Percentiles rank a stretch among this genome's conserved stretches.
phyloP scores from a whole-genome alignment of 2,888 invertebrate species.

The Brenthis daphne region DNA sequence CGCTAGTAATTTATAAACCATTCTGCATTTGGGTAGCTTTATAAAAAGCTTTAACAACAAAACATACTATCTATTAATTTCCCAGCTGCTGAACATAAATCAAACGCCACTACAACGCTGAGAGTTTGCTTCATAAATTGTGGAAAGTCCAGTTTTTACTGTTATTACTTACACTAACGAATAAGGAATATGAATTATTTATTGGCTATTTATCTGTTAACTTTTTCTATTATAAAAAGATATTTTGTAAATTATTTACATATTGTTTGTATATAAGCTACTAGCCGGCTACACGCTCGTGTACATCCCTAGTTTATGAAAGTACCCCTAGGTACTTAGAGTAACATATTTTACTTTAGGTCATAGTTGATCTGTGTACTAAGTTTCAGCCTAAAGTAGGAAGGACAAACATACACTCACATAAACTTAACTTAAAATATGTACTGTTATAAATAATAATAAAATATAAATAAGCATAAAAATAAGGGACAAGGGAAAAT shows the following conservation, averaged over 20 bases:
- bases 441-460: neutral
- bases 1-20: neutral
- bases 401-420: neutral
- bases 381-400: neutral
- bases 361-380: neutral
- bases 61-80: constrained; percentile 17
- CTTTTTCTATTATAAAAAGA: no score
- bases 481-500: neutral
- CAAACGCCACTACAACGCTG: constrained; percentile 23
- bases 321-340: neutral
- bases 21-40: neutral
- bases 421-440: no score
- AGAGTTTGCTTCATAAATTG: constrained; percentile 41
- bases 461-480: neutral
- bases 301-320: neutral
- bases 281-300: constrained; percentile 8
- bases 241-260: no score
- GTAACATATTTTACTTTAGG: neutral
- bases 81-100: constrained; percentile 20
- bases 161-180: constrained; percentile 12
- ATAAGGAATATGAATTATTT: constrained; percentile 14
- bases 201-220: neutral
- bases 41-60: constrained; percentile 6
- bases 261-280: neutral
- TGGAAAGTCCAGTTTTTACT: constrained; percentile 25